Conservation (phyloP, 23 tunicate species). For the Oikopleura albicans region DNA sequence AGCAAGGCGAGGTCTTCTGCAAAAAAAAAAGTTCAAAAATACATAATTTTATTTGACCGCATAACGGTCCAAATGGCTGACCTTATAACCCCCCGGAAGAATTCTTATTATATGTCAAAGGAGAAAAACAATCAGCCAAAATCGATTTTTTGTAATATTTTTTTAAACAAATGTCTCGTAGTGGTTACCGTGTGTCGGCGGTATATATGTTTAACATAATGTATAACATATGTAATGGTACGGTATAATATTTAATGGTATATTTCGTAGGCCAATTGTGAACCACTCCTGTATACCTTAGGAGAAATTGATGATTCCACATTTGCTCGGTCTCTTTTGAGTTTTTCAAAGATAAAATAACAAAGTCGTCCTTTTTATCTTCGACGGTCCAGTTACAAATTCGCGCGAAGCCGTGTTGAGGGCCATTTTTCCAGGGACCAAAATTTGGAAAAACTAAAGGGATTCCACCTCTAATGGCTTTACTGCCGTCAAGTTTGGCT, state of each 20-base stretch:
- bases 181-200: too few relatives aligned
- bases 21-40: not conserved
- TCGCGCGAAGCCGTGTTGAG: constrained; percentile 96
- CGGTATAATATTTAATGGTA: too few relatives aligned
- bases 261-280: too few relatives aligned
- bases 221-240: too few relatives aligned
- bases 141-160: too few relatives aligned
- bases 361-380: constrained; percentile 23
- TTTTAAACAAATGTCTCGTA: too few relatives aligned
- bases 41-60: not conserved
- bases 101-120: too few relatives aligned
- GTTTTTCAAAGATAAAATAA: constrained; percentile 20
- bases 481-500: constrained; percentile 69
- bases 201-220: too few relatives aligned
- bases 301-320: constrained; percentile 34
- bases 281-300: not conserved
- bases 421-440: constrained; percentile 81
- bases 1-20: too few relatives aligned
- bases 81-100: too few relatives aligned
- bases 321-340: constrained; percentile 25
- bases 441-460: constrained; percentile 97
- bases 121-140: too few relatives aligned
- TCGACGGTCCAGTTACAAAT: constrained; percentile 52
- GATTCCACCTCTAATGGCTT: constrained; percentile 89
- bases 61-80: too few relatives aligned